These are phyloP conservation scores for Hesperia comma DNA, from an alignment of 2,888 invertebrate species.

Conservation along the genomic window DNA sequence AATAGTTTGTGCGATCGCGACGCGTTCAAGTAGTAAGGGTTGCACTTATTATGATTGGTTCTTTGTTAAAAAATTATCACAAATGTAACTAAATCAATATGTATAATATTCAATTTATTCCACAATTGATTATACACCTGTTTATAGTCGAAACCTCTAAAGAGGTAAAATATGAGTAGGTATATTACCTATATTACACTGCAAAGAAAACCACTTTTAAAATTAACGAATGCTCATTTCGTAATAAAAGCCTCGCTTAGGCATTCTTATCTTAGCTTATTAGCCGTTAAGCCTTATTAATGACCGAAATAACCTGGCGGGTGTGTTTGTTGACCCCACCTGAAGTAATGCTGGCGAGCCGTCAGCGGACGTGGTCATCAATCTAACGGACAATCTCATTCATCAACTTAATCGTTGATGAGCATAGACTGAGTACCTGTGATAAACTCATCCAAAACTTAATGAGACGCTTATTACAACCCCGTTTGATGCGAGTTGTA, in stretches of 20 bases:
- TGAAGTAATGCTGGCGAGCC: slow-evolving; percentile 22
- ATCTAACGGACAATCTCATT: slow-evolving; percentile 13
- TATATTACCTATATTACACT: no score
- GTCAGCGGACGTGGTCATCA: slow-evolving; percentile 11
- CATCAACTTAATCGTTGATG: slow-evolving; percentile 19
- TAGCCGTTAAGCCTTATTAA: slow-evolving; percentile 18
- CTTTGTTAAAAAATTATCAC: no score
- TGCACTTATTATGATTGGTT: no score
- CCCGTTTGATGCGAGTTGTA: background rate
- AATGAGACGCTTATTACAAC: background rate
- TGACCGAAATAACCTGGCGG: slow-evolving; percentile 9
- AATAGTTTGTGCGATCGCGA: background rate
- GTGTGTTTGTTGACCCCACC: slow-evolving; percentile 26
- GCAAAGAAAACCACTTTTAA: no score
- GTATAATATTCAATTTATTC: no score
- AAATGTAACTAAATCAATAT: no score
- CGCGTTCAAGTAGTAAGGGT: background rate
- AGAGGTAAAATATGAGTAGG: no score
- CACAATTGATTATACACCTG: no score
- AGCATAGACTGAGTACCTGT: slow-evolving; percentile 1
- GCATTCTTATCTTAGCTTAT: slow-evolving; percentile 3
- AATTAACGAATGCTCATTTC: no score
- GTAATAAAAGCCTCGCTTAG: background rate
- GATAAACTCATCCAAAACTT: slow-evolving; percentile 2
- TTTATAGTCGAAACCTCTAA: no score